These are phyloP conservation scores for Heliopora coerulea DNA, from an alignment of 92 coral and sea anemone genomes.

Conservation along the genomic window DNA sequence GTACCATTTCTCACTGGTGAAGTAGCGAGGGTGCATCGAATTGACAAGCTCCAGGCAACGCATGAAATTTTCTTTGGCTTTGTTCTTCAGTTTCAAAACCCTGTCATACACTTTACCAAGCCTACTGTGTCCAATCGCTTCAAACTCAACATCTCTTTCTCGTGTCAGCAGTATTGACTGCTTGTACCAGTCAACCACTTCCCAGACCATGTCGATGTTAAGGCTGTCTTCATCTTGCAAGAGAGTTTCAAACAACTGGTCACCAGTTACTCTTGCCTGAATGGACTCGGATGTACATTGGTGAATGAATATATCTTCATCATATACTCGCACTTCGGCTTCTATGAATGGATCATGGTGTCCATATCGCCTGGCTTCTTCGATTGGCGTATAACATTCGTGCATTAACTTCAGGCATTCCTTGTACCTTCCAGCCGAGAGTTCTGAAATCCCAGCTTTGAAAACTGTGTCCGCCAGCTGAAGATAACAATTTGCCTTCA, in stretches of 20 bases:
- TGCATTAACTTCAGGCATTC: slow-evolving; percentile 70
- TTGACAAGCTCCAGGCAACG: slow-evolving; percentile 77
- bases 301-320: slow-evolving; percentile 65
- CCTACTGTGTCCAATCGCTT: slow-evolving; percentile 78
- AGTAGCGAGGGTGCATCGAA: slow-evolving; percentile 83
- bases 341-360: slow-evolving; percentile 41
- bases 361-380: slow-evolving; percentile 69
- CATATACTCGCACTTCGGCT: slow-evolving; percentile 36
- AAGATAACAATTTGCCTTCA: slow-evolving; percentile 17
- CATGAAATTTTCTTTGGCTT: slow-evolving; percentile 75
- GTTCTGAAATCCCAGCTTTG: slow-evolving; percentile 69
- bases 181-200: slow-evolving; percentile 88
- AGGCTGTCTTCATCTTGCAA: slow-evolving; percentile 62
- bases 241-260: slow-evolving; percentile 58
- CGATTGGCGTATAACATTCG: slow-evolving; percentile 79
- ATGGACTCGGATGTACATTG: slow-evolving; percentile 74
- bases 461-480: slow-evolving; percentile 57
- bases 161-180: slow-evolving; percentile 74
- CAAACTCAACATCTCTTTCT: slow-evolving; percentile 79
- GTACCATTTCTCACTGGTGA: slow-evolving; percentile 73
- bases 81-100: slow-evolving; percentile 63
- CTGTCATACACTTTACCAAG: slow-evolving; percentile 83
- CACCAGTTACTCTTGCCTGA: slow-evolving; percentile 73
- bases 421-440: slow-evolving; percentile 65
- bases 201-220: slow-evolving; percentile 74